Evolutionary conservation across 2,888 invertebrate species (phyloP), one percentile per base, ranked within the genome.

Genomic region (Sylvicola fuscatus): DNA sequence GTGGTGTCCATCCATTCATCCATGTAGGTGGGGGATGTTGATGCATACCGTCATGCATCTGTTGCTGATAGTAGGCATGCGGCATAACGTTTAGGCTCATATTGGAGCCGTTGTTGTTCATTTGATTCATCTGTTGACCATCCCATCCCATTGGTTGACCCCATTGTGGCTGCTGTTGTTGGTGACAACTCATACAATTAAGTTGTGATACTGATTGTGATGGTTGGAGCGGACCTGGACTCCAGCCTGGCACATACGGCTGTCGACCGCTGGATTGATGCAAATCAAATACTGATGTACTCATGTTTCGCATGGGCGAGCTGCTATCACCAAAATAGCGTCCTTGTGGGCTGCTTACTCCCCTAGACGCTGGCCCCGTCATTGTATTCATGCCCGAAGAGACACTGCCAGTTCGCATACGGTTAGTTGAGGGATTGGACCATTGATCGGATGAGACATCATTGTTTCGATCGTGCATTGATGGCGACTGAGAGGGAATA

Each of bases 121-220:
- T 28, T 51, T 48, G 32, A 51, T 53, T 2, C 51, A 49, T 5
- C 47, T 44, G 8, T 45, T 21, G 21, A 21, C 46, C 31, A 44
- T 45, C 56, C 56, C 35, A 36, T 47, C 50, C 33, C 47, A 43
- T 33, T 46, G 38, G 32, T 27, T 29, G 46, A 51, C 59, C 56
- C 44, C 49, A 54, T 42, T 49, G 54, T 46, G 48, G 41, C 54
- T 54, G 50, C 36, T 50, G 50, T 40, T 51, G 57, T 42, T 53
- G 58, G 44, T 57, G 62, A 42, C 70, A 70, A 33, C 63, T 62
- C 17, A 65, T 64, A 43, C 69, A 72, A 47, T 69, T 70, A 6
- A 78, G 49, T 35, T 76, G 75, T 1, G 75, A 74, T 65, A 75
- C 65, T 0, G 77, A 77, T 46, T 76, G 76, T 0, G 75, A 70